Base-by-base conservation (phyloP, 37 sponge, comb jelly and placozoan species). In the Spongilla lacustris region DNA sequence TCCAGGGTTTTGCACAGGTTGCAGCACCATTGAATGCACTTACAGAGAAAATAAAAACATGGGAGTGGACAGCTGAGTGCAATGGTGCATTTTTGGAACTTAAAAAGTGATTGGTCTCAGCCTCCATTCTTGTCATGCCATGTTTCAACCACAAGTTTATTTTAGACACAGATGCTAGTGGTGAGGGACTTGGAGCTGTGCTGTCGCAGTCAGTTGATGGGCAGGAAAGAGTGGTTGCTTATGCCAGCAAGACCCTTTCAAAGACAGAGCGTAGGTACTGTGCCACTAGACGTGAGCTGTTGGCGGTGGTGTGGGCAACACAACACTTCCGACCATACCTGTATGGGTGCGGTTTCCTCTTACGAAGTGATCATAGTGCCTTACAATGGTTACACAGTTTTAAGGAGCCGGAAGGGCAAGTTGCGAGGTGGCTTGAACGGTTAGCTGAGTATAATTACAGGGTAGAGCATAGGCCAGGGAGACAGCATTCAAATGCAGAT, bases 111-210 rank as follows among this genome's bases (percentile, higher is more conserved):
- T 28, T 83, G 50, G 46, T 36, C 1, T 24, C 31, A 27, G 83
- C 83, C 1, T 50, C 83, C 3, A 30, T 83, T 5, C 26, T 83
- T 12, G 83, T 74, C 49, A 72, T 74, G 72, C 83, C 73, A 28
- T 3, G 26, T 17, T 83, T 83, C 48, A 58, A 14, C 1, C n/a
- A 49, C 0, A n/a, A 36, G 22, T 84, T 84, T 38, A 17, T 79
- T 24, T 13, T 84, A 36, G 85, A 84, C 22, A 84, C 85, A 28
- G 68, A 84, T 84, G 85, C 85, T 14, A 67, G 41, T 25, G 85
- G 85, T 13, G 35, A 27, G 28, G 85, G 85, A 0, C 77, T 83
- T 23, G 83, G 83, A 9, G 83, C 83, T 72, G 83, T 83, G 5
- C 28, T 83, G 3, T 28, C 73, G 2, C 83, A 83, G 50, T 1